Percentiles rank a stretch among this genome's conserved stretches.
Evolutionary conservation across 2,113 vertebrate genomes (phyloP).

Genomic region (Rhineura floridana): DNA sequence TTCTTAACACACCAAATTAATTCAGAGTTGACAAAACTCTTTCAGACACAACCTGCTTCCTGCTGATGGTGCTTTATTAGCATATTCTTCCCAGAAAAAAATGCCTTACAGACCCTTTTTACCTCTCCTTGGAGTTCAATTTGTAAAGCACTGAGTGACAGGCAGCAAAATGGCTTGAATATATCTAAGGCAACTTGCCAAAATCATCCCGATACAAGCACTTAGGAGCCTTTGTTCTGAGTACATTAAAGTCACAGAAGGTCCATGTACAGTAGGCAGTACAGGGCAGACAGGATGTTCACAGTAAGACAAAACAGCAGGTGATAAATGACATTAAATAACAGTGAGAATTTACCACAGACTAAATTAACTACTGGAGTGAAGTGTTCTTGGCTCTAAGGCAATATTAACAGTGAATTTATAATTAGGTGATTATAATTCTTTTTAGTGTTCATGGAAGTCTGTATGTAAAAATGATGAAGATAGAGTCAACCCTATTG

Average conservation of each 20-base stretch:
- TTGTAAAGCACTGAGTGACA: constrained; percentile 86
- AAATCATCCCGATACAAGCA: constrained; percentile 78
- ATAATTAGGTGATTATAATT: constrained; percentile 83
- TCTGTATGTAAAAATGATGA: constrained; percentile 79
- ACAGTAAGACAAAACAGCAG: constrained; percentile 87
- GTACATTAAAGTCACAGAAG: constrained; percentile 87
- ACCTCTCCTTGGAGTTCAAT: constrained; percentile 86
- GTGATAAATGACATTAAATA: constrained; percentile 89
- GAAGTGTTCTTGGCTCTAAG: constrained; percentile 81
- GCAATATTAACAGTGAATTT: constrained; percentile 85
- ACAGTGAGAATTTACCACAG: constrained; percentile 86
- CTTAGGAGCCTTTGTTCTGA: constrained; percentile 85
- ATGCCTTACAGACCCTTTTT: constrained; percentile 80
- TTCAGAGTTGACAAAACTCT: constrained; percentile 91
- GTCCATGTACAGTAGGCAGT: constrained; percentile 82
- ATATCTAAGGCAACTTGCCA: constrained; percentile 84
- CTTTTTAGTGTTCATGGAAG: constrained; percentile 73
- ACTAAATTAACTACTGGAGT: constrained; percentile 84
- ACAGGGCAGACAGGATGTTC: constrained; percentile 84
- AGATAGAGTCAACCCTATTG: constrained; percentile 80
- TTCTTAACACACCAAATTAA: constrained; percentile 89
- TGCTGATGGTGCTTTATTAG: constrained; percentile 87
- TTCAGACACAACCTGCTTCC: constrained; percentile 87
- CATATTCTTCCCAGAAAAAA: constrained; percentile 88
- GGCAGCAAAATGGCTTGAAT: constrained; percentile 86